Conservation (phyloP, 2,888 invertebrate genomes). For the Phalera bucephala region DNA sequence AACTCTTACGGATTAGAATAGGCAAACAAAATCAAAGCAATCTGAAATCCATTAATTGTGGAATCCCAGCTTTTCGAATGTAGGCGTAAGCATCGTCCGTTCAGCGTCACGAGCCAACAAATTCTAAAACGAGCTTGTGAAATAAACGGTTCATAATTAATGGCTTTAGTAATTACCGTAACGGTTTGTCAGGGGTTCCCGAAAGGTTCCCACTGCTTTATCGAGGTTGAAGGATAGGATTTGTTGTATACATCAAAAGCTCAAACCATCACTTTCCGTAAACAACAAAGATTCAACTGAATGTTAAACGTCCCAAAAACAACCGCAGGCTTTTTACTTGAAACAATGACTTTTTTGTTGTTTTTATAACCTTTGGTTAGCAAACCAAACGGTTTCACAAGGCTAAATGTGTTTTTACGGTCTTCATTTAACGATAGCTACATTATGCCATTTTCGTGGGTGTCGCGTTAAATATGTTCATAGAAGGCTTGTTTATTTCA, state of each 20-base stretch:
- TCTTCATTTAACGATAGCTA: neutral
- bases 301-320: neutral
- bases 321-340: neutral
- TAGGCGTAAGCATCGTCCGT: neutral
- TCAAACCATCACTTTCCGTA: neutral
- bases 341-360: conserved; percentile 7
- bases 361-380: conserved; percentile 18
- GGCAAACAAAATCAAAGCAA: conserved; percentile 1
- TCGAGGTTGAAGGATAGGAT: conserved; percentile 21
- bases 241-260: neutral
- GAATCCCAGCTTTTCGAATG: neutral
- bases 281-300: neutral
- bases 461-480: too few relatives aligned
- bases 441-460: neutral
- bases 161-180: conserved; percentile 17
- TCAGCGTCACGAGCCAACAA: conserved; percentile 7
- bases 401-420: conserved; percentile 9
- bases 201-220: conserved; percentile 18
- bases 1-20: neutral
- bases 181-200: conserved; percentile 18
- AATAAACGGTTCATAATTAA: conserved; percentile 17
- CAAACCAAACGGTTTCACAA: conserved; percentile 21
- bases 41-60: conserved; percentile 5
- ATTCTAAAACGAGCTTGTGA: conserved; percentile 2
- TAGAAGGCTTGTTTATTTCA: too few relatives aligned